Base-by-base conservation (phyloP, 2,113 vertebrate species). In the Condylura cristata region DNA sequence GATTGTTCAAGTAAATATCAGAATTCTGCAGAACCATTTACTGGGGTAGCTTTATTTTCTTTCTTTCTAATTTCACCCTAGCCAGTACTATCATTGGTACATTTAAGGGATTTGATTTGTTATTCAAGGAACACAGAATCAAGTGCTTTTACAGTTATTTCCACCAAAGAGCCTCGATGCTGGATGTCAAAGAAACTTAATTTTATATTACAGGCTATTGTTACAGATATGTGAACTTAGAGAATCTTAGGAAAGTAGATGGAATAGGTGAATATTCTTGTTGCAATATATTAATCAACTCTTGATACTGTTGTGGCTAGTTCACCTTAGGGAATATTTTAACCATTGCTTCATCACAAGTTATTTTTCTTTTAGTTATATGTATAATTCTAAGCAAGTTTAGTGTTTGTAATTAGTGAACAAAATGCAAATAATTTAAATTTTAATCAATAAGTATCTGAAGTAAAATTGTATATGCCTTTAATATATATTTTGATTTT, bases 1-100 rank as follows among this genome's bases (percentile, higher is more conserved):
- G 86, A 95, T 81, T 96, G 71, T 97, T 89, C 72, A 92, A 75
- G 87, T 94, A 96, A 53, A 60, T 89, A 39, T 84, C 81, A n/a
- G 4, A 93, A 65, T 66, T 97, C 39, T 93, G 78, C 34, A 82
- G 16, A 22, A 90, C 46, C 8, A 22, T 94, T 98, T 96, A 81
- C 41, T 87, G 8, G 7, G 44, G 1, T 65, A 0, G 61, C 32
- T 91, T 41, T 87, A 95, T 86, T 78, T 34, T 44, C 14, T 74
- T 90, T 76, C 34, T 71, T 76, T 82, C 58, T 93, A 46, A 86
- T 96, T 96, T 86, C 65, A 44, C 76, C 26, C 84, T 91, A 82
- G 83, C 0, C 8, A 91, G 78, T n/a, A 71, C 61, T 66, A 24
- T 39, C 84, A 80, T 90, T 92, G 79, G 81, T 37, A 37, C 48